Conservation (phyloP, 2,888 invertebrate genomes). For the Aporophyla lueneburgensis region DNA sequence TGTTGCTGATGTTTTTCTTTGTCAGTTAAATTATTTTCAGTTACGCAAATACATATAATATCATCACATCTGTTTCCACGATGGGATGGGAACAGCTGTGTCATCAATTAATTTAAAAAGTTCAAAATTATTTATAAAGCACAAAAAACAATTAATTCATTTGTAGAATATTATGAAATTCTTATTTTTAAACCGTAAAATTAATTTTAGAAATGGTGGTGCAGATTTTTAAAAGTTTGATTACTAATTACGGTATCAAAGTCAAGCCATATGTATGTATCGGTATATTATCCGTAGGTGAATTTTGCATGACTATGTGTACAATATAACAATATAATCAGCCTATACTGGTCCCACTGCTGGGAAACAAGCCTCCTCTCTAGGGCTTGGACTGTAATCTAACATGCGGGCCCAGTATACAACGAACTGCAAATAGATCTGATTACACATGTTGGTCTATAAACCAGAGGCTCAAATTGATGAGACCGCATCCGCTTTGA, state of each 20-base stretch:
- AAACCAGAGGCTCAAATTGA: neutral
- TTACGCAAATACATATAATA: neutral
- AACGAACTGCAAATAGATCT: neutral
- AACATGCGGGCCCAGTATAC: neutral
- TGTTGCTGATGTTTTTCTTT: neutral
- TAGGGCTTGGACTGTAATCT: too few relatives aligned
- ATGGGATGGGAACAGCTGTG: neutral
- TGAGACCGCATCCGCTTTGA: constrained; percentile 12
- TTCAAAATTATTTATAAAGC: neutral
- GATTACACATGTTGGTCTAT: constrained; percentile 7
- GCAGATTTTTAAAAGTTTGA: neutral
- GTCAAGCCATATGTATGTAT: neutral
- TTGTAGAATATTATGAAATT: too few relatives aligned
- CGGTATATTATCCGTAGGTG: neutral
- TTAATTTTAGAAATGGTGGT: neutral
- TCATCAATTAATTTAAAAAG: neutral
- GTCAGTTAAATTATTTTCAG: neutral
- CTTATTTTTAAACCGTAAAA: neutral
- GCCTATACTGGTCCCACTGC: too few relatives aligned
- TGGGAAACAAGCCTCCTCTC: too few relatives aligned
- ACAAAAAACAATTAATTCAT: too few relatives aligned
- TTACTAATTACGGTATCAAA: too few relatives aligned
- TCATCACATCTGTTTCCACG: neutral
- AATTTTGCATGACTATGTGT: neutral
- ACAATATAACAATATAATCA: too few relatives aligned